Evolutionary conservation across 2,797 vertebrate genomes (phyloP).

Genomic region (Acanthornis magna): DNA sequence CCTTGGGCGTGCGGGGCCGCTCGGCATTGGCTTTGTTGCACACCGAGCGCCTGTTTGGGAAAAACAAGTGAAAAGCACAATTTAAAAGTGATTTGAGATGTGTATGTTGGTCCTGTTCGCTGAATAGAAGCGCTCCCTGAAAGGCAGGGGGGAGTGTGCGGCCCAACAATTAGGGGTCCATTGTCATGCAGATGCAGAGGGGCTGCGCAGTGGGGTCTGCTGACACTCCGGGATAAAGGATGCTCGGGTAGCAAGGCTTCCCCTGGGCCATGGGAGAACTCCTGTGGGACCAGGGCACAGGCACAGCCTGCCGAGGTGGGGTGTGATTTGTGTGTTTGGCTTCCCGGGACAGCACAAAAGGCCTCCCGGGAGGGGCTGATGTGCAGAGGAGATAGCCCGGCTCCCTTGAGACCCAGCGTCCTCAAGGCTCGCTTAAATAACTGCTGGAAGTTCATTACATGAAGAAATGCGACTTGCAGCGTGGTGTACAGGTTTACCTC

Average conservation of each 20-base stretch:
- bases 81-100: constrained; percentile 51
- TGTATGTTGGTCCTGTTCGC: neutral
- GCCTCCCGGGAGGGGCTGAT: neutral
- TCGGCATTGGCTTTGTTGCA: neutral
- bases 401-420: neutral
- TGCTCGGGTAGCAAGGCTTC: neutral
- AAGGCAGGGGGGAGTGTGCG: constrained; percentile 31
- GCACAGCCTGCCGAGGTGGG: accelerated
- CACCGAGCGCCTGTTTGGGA: neutral
- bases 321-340: accelerated
- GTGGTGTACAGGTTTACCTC: neutral
- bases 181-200: constrained; percentile 49
- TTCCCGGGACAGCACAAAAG: neutral
- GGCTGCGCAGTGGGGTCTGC: neutral
- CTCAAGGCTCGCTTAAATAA: neutral
- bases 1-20: neutral
- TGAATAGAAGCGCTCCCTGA: constrained; percentile 37
- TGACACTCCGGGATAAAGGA: neutral
- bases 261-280: neutral
- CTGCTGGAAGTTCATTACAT: neutral
- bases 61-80: constrained; percentile 32
- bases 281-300: accelerated
- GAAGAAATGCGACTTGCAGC: neutral
- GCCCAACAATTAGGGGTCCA: constrained; percentile 14
- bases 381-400: neutral